Evolutionary conservation across 2,888 invertebrate species (phyloP), one percentile per base, ranked within the genome.

Genomic region (Dione vanillae): DNA sequence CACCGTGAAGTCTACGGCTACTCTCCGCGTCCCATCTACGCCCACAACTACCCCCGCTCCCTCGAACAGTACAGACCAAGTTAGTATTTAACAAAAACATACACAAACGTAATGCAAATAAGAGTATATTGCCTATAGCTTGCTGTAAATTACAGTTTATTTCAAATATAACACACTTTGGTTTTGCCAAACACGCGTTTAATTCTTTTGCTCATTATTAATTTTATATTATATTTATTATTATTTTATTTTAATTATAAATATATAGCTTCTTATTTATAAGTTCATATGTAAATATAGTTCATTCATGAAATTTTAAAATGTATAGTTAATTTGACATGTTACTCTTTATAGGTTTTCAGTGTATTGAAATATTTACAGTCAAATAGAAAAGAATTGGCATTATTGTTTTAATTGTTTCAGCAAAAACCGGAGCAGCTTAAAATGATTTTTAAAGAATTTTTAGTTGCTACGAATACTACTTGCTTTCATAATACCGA

Each of bases 1-100:
- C 97, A 97, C 94, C 96, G 97, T 86, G 97, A 97, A 88, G 96
- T 95, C 85, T 97, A 97, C 94, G 97, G 97, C 77, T 97, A 97
- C 93, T 96, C 97, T 80, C 97, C 97, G 81, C 95, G 97, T 91
- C 94, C 96, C 87, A 96, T 97, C 94, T 97, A 96, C 90, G 95
- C 97, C 84, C 97, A 97, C 94, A 96, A 97, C 94, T 97, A 97
- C 94, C 94, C 95, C 87, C 94, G 94, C 86, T 94, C 94, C 75
- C 91, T 96, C 88, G 96, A 96, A 86, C 95, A 95, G 94, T 96
- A 96, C 95, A 95, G 96, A 95, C 96, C 97, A 95, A 96, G 97
- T 97, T 95, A 96, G 97, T 96, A 93, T 74, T 73, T 27, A 65
- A 58, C 47, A 52, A 51, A 51, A 19, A 40, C 19, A 64, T 19